Percentiles rank a stretch among this genome's conserved stretches.
Evolutionary conservation across 2,888 invertebrate species (phyloP).

Genomic region (Dione juno): DNA sequence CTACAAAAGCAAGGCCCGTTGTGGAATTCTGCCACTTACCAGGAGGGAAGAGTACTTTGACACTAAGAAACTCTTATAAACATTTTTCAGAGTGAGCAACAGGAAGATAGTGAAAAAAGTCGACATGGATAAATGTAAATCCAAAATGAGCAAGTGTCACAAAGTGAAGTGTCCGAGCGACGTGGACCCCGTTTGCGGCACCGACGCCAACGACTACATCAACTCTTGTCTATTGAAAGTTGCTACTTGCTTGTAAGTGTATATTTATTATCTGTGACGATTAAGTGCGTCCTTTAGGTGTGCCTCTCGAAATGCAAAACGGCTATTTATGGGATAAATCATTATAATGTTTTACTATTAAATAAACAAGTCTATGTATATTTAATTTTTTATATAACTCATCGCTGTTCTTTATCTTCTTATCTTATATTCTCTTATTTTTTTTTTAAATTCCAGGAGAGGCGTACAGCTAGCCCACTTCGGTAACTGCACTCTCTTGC

Average conservation of each 20-base stretch:
- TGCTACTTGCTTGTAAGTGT: slow-evolving; percentile 92
- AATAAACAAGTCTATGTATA: no score
- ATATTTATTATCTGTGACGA: no score
- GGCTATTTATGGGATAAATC: no score
- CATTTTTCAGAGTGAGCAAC: slow-evolving; percentile 65
- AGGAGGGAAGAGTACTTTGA: no score
- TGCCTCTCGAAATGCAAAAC: no score
- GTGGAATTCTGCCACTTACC: background rate
- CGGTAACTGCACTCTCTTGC: slow-evolving; percentile 92
- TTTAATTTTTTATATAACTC: background rate
- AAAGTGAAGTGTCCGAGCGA: slow-evolving; percentile 88
- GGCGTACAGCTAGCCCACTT: slow-evolving; percentile 94
- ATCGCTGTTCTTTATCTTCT: no score
- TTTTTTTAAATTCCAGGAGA: slow-evolving; percentile 78
- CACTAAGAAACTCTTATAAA: background rate
- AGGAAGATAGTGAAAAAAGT: slow-evolving; percentile 86
- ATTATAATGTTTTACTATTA: no score
- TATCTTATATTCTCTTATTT: no score
- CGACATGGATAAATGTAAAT: slow-evolving; percentile 91
- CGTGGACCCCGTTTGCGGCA: slow-evolving; percentile 93
- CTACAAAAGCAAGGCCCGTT: no score
- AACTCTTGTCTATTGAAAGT: slow-evolving; percentile 92
- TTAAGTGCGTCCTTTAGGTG: no score
- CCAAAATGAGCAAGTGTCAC: slow-evolving; percentile 89
- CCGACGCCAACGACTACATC: slow-evolving; percentile 92